Percentiles rank a stretch among this genome's conserved stretches.
Conservation (phyloP, 2,888 invertebrate species). For the Ceratothoa steindachneri region DNA sequence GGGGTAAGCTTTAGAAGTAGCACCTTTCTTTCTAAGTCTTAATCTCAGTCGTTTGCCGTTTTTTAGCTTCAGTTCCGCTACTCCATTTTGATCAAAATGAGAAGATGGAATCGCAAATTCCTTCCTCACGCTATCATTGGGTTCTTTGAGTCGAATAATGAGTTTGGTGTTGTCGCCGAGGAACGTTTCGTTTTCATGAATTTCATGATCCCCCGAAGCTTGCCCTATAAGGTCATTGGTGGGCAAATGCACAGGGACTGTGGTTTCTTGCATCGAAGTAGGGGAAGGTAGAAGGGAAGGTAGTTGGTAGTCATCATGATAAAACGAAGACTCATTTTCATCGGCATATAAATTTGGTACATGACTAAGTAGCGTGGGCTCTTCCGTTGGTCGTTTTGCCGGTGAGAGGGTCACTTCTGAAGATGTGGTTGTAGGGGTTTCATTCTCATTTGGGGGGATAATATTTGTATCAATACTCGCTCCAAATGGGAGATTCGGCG, state of each 20-base stretch:
- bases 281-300: background rate
- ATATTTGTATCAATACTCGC: no score
- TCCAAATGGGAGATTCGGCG: background rate
- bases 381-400: background rate
- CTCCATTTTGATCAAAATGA: background rate
- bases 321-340: background rate
- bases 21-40: background rate
- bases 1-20: no score
- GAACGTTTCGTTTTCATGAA: background rate
- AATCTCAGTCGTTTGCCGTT: background rate
- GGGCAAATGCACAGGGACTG: background rate
- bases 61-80: background rate
- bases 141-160: background rate
- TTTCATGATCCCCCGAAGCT: background rate
- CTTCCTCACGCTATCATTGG: background rate
- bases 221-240: background rate
- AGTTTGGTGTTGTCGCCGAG: background rate
- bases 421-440: background rate
- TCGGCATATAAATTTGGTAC: background rate
- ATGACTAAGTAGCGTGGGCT: background rate
- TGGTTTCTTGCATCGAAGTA: background rate
- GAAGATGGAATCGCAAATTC: background rate
- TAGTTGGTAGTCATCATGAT: background rate
- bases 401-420: background rate
- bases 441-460: no score